Conservation (phyloP, 1,140 invertebrate genomes). For the Lasaia peninsularis region DNA sequence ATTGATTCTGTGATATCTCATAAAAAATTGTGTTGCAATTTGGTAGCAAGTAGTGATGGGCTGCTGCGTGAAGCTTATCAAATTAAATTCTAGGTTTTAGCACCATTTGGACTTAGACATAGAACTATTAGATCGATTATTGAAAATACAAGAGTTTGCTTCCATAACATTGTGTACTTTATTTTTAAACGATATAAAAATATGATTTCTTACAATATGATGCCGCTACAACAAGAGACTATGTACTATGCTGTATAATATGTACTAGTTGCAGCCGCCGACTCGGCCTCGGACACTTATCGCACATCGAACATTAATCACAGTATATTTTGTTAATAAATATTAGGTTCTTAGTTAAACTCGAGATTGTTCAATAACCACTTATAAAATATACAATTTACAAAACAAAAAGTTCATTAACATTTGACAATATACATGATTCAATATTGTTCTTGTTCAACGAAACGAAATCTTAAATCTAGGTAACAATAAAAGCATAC, state of each 20-base stretch:
- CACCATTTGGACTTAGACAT: slow-evolving; percentile 62
- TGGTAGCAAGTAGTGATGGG: background rate
- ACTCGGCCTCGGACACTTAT: slow-evolving; percentile 24
- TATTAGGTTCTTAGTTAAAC: slow-evolving; percentile 55
- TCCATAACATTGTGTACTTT: slow-evolving; percentile 70
- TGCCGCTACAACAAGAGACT: slow-evolving; percentile 45
- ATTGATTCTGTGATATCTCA: too few species aligned
- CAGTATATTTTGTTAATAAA: slow-evolving; percentile 68
- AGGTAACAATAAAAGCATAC: slow-evolving; percentile 63
- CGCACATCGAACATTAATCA: slow-evolving; percentile 48
- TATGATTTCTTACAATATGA: slow-evolving; percentile 66
- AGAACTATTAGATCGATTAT: slow-evolving; percentile 45
- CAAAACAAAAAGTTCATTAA: slow-evolving; percentile 60
- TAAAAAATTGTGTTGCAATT: background rate
- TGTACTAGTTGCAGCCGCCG: slow-evolving; percentile 14
- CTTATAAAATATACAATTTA: slow-evolving; percentile 72
- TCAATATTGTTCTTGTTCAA: slow-evolving; percentile 46
- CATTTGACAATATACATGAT: slow-evolving; percentile 49
- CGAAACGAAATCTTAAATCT: slow-evolving; percentile 49
- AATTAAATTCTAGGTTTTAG: slow-evolving; percentile 40
- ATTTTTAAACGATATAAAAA: slow-evolving; percentile 75
- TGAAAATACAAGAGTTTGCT: slow-evolving; percentile 58
- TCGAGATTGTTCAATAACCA: slow-evolving; percentile 62
- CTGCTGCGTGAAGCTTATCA: slow-evolving; percentile 9
- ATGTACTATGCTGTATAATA: slow-evolving; percentile 18